Conservation (phyloP, 2,797 vertebrate species). For the Lacerta agilis region DNA sequence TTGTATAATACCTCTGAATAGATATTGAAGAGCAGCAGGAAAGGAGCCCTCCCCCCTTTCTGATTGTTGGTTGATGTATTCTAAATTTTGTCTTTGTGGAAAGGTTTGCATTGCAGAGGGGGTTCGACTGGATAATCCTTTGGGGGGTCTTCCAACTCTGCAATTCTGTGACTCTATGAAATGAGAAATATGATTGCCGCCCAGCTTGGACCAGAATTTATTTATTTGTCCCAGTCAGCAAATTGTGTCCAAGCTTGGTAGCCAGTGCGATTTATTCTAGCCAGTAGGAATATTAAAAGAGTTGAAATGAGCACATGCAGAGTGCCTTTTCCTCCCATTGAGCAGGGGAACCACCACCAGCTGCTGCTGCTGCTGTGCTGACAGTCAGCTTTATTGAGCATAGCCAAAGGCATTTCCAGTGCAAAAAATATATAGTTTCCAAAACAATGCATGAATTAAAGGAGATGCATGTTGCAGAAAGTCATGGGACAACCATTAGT, state of each 20-base stretch:
- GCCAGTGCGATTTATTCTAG: background rate
- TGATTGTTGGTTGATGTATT: constrained; percentile 40
- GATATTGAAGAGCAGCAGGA: background rate
- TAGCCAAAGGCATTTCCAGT: background rate
- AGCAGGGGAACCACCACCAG: no score
- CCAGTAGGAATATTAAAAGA: background rate
- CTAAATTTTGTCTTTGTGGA: constrained; percentile 28
- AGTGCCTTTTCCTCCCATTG: background rate
- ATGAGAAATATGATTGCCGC: background rate
- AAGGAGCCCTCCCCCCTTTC: background rate
- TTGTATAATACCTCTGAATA: background rate
- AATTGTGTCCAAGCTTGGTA: background rate
- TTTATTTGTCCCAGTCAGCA: background rate
- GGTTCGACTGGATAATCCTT: no score
- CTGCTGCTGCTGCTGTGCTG: background rate
- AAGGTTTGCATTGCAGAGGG: background rate
- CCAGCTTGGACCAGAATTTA: background rate
- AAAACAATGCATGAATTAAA: no score
- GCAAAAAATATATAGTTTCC: no score
- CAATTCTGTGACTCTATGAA: background rate
- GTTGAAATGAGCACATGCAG: background rate
- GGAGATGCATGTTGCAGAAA: no score
- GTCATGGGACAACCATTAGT: no score
- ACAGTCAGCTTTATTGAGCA: background rate
- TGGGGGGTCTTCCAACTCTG: no score